Conservation (phyloP, 1,140 invertebrate species). For the Drosophila santomea region DNA sequence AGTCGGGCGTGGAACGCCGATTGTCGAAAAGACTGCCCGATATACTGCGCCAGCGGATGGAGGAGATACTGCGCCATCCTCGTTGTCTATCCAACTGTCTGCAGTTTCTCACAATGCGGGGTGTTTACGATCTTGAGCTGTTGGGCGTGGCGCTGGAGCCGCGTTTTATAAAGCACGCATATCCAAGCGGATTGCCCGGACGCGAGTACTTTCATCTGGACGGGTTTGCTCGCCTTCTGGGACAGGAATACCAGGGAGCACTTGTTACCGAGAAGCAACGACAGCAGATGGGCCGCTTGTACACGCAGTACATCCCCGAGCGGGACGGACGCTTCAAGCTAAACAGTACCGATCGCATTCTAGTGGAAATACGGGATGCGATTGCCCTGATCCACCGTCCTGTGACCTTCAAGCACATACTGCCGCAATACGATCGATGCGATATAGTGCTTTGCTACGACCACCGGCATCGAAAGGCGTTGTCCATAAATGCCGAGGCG, state of each 20-base stretch:
- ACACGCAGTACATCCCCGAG: slow-evolving; percentile 85
- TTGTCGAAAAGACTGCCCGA: slow-evolving; percentile 85
- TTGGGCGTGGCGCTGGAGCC: slow-evolving; percentile 84
- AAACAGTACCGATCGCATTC: slow-evolving; percentile 84
- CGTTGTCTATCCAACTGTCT: slow-evolving; percentile 84
- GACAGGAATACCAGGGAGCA: slow-evolving; percentile 85
- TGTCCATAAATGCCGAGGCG: slow-evolving; percentile 20
- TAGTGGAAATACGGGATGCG: slow-evolving; percentile 84
- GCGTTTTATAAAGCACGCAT: slow-evolving; percentile 84
- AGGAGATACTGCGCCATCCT: slow-evolving; percentile 85
- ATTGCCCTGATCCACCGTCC: slow-evolving; percentile 56
- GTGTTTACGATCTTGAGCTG: slow-evolving; percentile 86
- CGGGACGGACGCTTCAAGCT: slow-evolving; percentile 83
- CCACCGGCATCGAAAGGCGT: slow-evolving; percentile 30
- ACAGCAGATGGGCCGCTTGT: slow-evolving; percentile 84
- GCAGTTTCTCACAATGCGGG: slow-evolving; percentile 85
- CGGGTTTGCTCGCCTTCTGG: slow-evolving; percentile 85
- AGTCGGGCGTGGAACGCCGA: slow-evolving; percentile 73
- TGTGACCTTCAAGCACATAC: slow-evolving; percentile 84
- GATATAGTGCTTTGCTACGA: slow-evolving; percentile 84
- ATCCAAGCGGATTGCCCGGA: slow-evolving; percentile 66
- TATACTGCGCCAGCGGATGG: slow-evolving; percentile 84
- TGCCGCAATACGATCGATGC: slow-evolving; percentile 86
- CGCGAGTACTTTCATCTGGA: slow-evolving; percentile 86
- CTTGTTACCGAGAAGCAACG: slow-evolving; percentile 81